phyloP scores from a whole-genome alignment of 2,888 invertebrate species.

The Cantharis flavilabris region DNA sequence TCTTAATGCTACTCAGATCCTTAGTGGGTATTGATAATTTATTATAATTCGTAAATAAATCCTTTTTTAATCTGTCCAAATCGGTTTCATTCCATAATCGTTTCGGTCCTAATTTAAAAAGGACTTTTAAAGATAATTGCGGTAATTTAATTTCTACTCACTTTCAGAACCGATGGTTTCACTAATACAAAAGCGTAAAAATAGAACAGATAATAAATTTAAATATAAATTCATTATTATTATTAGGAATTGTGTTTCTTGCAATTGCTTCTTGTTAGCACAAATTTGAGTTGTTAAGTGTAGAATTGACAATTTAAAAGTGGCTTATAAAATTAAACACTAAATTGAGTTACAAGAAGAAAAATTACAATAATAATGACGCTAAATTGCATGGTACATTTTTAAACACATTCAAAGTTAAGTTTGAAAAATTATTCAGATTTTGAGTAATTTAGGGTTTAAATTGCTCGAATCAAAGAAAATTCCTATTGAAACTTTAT shows the following conservation, averaged over 20 bases:
- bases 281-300: not conserved
- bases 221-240: not conserved
- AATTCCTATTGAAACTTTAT: too few relatives aligned
- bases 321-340: not conserved
- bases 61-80: slow-evolving; percentile 60
- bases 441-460: too few relatives aligned
- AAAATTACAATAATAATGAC: not conserved
- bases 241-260: not conserved
- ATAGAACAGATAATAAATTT: not conserved
- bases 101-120: slow-evolving; percentile 46
- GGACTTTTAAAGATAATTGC: not conserved
- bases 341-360: not conserved
- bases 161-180: not conserved
- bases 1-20: slow-evolving; percentile 57
- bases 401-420: too few relatives aligned
- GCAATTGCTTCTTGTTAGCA: not conserved
- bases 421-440: too few relatives aligned
- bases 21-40: slow-evolving; percentile 61
- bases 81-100: slow-evolving; percentile 62
- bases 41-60: slow-evolving; percentile 62
- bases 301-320: not conserved
- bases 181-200: not conserved
- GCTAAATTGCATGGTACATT: not conserved
- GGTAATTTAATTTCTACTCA: not conserved
- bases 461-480: too few relatives aligned